These are phyloP conservation scores for Phocides pigmalion DNA, from an alignment of 1,140 invertebrate genomes.

Conservation along the genomic window DNA sequence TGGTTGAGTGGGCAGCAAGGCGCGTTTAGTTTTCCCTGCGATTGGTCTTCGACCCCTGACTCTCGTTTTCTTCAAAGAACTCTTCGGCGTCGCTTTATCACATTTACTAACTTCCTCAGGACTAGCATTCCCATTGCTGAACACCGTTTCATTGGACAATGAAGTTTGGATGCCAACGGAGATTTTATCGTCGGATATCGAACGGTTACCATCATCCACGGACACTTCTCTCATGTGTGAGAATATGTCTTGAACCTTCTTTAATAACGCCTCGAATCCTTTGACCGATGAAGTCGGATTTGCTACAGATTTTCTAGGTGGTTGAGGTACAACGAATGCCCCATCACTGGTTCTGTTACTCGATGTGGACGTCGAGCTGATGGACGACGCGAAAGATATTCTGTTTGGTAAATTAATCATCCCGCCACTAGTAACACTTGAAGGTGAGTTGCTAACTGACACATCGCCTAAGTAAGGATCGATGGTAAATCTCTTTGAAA, in stretches of 20 bases:
- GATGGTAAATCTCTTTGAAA: conserved; percentile 75
- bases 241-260: conserved; percentile 77
- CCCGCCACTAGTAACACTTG: conserved; percentile 76
- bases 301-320: conserved; percentile 69
- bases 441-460: conserved; percentile 71
- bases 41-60: conserved; percentile 70
- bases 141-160: conserved; percentile 46
- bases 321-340: conserved; percentile 76
- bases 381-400: conserved; percentile 74
- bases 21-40: conserved; percentile 73
- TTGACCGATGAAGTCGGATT: conserved; percentile 71
- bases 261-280: conserved; percentile 73
- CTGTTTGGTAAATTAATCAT: conserved; percentile 76
- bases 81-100: conserved; percentile 77
- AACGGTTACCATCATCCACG: conserved; percentile 56
- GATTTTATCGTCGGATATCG: conserved; percentile 66
- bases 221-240: conserved; percentile 64
- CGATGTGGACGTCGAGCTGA: conserved; percentile 72
- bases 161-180: conserved; percentile 69
- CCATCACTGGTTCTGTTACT: conserved; percentile 79
- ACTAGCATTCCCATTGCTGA: conserved; percentile 74
- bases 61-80: conserved; percentile 77
- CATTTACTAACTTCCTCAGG: conserved; percentile 75
- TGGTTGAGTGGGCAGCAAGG: conserved; percentile 70
- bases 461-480: conserved; percentile 77